Base-by-base conservation (phyloP, 1,140 invertebrate species). In the Pogonomyrmex barbatus region DNA sequence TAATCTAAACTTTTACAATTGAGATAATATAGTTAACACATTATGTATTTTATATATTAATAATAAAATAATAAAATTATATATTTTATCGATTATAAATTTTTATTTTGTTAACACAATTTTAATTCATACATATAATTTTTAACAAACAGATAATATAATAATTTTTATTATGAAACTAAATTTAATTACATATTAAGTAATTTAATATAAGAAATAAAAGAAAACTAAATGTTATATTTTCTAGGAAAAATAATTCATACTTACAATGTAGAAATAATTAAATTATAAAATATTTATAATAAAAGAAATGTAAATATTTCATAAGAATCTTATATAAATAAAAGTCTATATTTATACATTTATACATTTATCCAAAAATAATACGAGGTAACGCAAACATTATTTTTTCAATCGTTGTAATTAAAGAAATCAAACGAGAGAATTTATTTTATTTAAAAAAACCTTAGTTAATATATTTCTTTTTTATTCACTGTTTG, bases 381-480 rank as follows among this genome's bases (percentile, higher is more conserved):
- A 70, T 42, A 56, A 4, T 81, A 68, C 17, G 70, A 30, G 56
- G 2, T 45, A 52, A 70, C 17, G 71, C 10, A 82, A 6, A 14
- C 5, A 60, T 60, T 79, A 81, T 1, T 36, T 82, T 47, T 82
- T 58, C 36, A 56, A 58, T 24, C 24, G 14, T 6, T 17, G 36
- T 47, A 71, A 24, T 36, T 70, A 47, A 82, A 73, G 52, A 82
- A 82, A 82, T 73, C 79, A 82, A 73, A 0, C 24, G 24, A 24
- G 68, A 82, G 24, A 56, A 68, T 56, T 0, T 56, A 10, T 70
- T 39, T 14, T 79, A 24, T 24, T 24, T 24, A 24, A 24, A 47
- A 33, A 5, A 47, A 47, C 36, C 9, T 65, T 12, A 68, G 0
- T 45, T 45, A 45, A 33, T 24, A 33, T 24, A 24, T 24, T 24